Percentiles rank a stretch among this genome's conserved stretches.
Evolutionary conservation across 2,797 vertebrate genomes (phyloP).

Genomic region (Psittacula echo): DNA sequence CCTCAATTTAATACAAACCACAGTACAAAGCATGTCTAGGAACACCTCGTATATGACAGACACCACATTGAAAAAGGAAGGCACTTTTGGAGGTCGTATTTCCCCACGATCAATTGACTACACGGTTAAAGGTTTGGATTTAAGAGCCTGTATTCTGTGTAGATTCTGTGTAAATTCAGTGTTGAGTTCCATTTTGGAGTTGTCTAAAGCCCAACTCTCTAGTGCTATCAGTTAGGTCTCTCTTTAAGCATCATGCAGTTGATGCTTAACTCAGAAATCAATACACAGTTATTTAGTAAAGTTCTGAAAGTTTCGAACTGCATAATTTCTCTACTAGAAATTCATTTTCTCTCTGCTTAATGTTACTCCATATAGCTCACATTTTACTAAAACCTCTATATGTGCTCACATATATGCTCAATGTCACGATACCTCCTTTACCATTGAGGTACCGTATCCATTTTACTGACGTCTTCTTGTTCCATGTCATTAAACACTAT

Average conservation of each 20-base stretch:
- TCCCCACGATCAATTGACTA: not conserved
- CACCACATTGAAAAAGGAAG: not conserved
- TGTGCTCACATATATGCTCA: not conserved
- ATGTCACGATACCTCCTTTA: not conserved
- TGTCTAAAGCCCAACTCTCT: not conserved
- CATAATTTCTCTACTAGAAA: not conserved
- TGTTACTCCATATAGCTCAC: not conserved
- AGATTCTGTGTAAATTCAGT: not conserved
- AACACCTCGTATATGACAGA: not conserved
- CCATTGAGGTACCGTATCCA: not conserved
- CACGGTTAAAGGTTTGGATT: not conserved
- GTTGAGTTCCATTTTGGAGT: not conserved
- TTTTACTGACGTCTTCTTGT: not conserved
- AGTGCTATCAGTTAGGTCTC: not conserved
- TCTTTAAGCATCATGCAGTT: not conserved
- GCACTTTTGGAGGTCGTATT: not conserved
- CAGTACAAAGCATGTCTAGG: not conserved
- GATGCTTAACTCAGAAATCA: not conserved
- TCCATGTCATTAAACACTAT: not conserved
- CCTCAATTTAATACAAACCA: not conserved
- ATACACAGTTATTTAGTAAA: not conserved
- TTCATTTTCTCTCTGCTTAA: not conserved
- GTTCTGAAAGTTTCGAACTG: not conserved
- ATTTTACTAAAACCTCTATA: not conserved
- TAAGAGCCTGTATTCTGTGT: not conserved